Percentiles rank a stretch among this genome's conserved stretches.
Evolutionary conservation across 2,797 vertebrate species (phyloP).

Genomic region (Anniella stebbinsi): DNA sequence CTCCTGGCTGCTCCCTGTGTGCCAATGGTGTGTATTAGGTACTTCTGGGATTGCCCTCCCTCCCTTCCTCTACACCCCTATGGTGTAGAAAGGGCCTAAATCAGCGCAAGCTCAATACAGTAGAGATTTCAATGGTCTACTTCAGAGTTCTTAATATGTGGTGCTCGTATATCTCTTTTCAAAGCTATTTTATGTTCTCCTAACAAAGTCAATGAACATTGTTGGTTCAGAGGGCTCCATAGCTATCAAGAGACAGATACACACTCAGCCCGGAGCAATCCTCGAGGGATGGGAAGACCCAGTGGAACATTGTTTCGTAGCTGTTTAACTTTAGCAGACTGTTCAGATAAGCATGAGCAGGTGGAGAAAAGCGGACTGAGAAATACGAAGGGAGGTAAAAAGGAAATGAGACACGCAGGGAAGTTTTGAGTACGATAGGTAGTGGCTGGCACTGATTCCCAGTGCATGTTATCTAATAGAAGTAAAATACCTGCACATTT

Average conservation of each 20-base stretch:
- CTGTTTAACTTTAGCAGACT: neutral
- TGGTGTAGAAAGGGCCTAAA: no score
- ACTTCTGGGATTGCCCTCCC: no score
- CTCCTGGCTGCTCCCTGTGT: no score
- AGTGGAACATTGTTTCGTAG: neutral
- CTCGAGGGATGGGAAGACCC: neutral
- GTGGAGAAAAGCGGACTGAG: neutral
- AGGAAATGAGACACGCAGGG: neutral
- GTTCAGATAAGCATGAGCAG: constrained; percentile 1
- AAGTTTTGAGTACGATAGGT: neutral
- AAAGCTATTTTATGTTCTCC: fast-evolving
- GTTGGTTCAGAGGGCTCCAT: neutral
- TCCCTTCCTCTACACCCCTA: no score
- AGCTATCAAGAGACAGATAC: neutral
- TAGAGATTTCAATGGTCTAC: neutral
- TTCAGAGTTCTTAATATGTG: neutral
- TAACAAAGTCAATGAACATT: neutral
- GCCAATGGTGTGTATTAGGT: no score
- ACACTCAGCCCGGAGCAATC: neutral
- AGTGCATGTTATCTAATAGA: neutral
- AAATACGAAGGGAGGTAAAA: neutral
- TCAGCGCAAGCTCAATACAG: neutral
- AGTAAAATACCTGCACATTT: neutral
- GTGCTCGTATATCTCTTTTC: neutral
- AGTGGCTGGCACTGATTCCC: neutral